Evolutionary conservation across 2,888 invertebrate species (phyloP).

Genomic region (Phrixothrix hirtus): DNA sequence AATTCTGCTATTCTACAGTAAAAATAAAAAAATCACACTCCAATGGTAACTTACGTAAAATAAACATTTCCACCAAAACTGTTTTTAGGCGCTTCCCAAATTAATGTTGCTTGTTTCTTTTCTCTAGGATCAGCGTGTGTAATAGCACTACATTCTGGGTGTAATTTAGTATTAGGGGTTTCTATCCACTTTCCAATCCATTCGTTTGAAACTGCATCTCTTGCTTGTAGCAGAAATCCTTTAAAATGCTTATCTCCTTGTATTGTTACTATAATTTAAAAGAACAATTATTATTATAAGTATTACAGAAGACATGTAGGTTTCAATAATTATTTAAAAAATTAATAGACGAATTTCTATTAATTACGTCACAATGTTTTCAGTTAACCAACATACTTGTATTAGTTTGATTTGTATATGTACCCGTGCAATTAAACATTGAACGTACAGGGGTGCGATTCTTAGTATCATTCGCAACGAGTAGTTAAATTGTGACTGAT

Average conservation of each 20-base stretch:
- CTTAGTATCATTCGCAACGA: no score
- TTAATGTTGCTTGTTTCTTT: constrained; percentile 71
- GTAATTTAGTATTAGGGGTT: constrained; percentile 73
- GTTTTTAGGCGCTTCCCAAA: constrained; percentile 75
- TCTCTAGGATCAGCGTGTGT: constrained; percentile 78
- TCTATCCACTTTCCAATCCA: constrained; percentile 78
- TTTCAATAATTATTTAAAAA: no score
- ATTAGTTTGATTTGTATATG: no score
- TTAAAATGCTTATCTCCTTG: constrained; percentile 64
- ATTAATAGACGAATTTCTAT: no score
- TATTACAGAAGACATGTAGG: no score
- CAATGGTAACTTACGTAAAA: constrained; percentile 71
- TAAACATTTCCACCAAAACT: constrained; percentile 69
- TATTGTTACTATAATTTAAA: constrained; percentile 42
- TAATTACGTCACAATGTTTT: no score
- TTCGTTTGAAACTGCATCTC: constrained; percentile 69
- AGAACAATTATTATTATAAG: background rate
- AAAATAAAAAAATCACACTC: constrained; percentile 40
- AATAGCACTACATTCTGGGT: constrained; percentile 78
- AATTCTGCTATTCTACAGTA: constrained; percentile 76
- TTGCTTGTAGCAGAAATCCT: constrained; percentile 83
- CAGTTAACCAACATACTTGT: no score
- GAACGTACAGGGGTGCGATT: no score
- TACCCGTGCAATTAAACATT: no score
- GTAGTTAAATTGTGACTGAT: no score